Evolutionary conservation across 2,797 vertebrate species (phyloP), one percentile per base, ranked within the genome.

Genomic region (Picus viridis): DNA sequence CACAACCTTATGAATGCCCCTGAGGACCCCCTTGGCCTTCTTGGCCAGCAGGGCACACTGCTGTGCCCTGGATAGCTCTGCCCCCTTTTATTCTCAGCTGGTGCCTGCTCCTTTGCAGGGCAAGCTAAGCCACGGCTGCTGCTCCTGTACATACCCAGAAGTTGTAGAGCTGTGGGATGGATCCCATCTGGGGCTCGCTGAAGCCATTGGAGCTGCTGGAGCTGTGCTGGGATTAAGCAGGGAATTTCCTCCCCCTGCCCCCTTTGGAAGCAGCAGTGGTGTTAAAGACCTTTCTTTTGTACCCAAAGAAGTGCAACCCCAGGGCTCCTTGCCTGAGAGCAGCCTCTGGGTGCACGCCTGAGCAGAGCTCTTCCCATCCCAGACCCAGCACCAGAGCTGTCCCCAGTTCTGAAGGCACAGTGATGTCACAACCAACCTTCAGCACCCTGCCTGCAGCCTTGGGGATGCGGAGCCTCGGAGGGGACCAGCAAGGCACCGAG

Each of bases 291-390:
- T 43, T 43, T 43, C 14, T 16, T 43, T 3, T 43, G 36, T 39
- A 11, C 10, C 41, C 43, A 57, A 73, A 87, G 43, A 32, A 53
- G 43, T 24, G 57, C 73, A 53, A 34, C 34, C 34, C n/a, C 39
- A n/a, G 47, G 30, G 41, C 63, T 79, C 56, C 34, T 34, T 17
- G 57, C 47, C 34, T 4, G 3, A 85, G 53, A 71, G 19, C 22
- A 69, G 22, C 36, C 81, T 56, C 57, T 1, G 3, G 27, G 43
- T 0, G 1, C 7, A 3, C 5, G 51, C 12, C 51, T 12, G 15
- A 12, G 43, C 49, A 53, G 74, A 67, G 43, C 54, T 45, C 29
- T 43, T 54, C 29, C 51, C 69, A 12, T 34, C 82, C 90, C 78
- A 72, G 64, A 72, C 32, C 63, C 71, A n/a, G 63, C 3, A 0